Base-by-base conservation (phyloP, 92 coral and sea anemone genomes). In the Micromussa lordhowensis region DNA sequence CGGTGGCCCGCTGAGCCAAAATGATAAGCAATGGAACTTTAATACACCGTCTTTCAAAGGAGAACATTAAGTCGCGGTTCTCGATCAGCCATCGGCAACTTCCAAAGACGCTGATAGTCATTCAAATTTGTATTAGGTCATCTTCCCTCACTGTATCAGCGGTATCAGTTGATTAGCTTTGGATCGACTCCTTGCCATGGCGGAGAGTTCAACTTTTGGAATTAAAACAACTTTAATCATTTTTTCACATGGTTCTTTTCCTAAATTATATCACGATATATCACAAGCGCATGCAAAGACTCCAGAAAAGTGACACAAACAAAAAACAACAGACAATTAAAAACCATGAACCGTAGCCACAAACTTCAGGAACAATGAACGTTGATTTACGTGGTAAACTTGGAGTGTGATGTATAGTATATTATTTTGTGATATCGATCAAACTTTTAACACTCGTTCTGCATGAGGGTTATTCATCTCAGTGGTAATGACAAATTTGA, bases 81-180 rank as follows among this genome's bases (percentile, higher is more conserved):
- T 49, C 53, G 22, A 48, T 35, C 80, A 76, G 59, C 53, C 36
- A 51, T 77, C 81, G 81, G 81, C 81, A 77, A 77, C 81, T 48
- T 77, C 19, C 54, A 35, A 44, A 32, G 29, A 5, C 48, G 80
- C 29, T 76, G 80, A 76, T 66, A 24, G 32, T 10, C 71, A 15
- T 66, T 26, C 32, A 66, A 77, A 77, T 61, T 21, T 77, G 81
- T 63, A 51, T 49, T 24, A 4, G 31, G 18, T 77, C 63, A 53
- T 51, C 29, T 63, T 30, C 80, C 24, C 7, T 18, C 28, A 48
- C 28, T 40, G 24, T 15, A 75, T 34, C 32, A 28, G 11, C 54
- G 16, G 24, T n/a, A 22, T 30, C 24, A 5, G 17, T 21, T 51
- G 26, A 77, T 48, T 77, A 51, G 17, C 0, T 49, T n/a, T 49